Base-by-base conservation (phyloP, 2,888 invertebrate species). In the Patella ulyssiponensis region DNA sequence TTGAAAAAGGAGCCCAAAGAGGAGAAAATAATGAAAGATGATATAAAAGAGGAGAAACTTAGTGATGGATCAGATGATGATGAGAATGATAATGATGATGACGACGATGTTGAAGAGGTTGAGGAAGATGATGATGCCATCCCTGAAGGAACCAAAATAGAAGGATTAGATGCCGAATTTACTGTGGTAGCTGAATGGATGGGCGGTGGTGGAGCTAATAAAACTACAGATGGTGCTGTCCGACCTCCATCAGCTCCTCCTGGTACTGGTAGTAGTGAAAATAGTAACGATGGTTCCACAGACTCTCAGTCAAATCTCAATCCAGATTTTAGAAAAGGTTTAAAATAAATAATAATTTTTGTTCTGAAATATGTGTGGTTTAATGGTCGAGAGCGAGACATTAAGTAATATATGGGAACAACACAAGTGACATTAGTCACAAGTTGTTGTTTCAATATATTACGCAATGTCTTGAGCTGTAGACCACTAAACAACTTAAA, bases 161-260 rank as follows among this genome's bases (percentile, higher is more conserved):
- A 82, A 69, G 88, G 84, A 4, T 85, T 84, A 53, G 84, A 82
- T 0, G 83, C 83, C 11, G 87, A 84, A 15, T 89, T 86, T 77
- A 87, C 86, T 78, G 89, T 89, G n/a, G 82, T 89, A 14, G 88
- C 89, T 9, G 89, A 89, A 77, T 89, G 89, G 89, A 85, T 79
- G 73, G 76, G 71, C 9, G 71, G 72, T 64, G n/a, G n/a, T 17
- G 69, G 54, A 17, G 74, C 64, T 64, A 64, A 64, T 23, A 20
- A 23, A 23, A 20, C 20, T 23, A 64, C 20, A 23, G 23, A 20
- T 12, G 20, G 20, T 23, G 64, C 64, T 23, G 9, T 44, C 44
- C 44, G 44, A 44, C 44, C 44, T 44, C 44, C 44, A 44, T 44
- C 44, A 44, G 23, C 20, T 14, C 64, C 64, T 12, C 64, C 64